These are phyloP conservation scores for Stegana nigrithorax DNA, from an alignment of 2,888 invertebrate species.

Conservation along the genomic window DNA sequence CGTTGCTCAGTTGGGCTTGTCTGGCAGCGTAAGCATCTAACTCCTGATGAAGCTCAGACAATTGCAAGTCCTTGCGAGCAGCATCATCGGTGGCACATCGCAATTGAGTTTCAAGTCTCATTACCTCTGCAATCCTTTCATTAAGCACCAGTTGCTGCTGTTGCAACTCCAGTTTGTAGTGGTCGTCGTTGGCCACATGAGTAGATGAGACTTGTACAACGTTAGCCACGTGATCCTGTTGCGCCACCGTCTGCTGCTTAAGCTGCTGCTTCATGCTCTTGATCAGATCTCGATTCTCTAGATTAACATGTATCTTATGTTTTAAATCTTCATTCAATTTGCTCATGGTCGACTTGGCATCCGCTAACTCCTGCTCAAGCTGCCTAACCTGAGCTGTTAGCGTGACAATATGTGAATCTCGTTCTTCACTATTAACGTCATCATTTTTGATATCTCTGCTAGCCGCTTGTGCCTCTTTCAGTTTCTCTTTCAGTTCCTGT, in stretches of 20 bases:
- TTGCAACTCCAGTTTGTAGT: too few relatives aligned
- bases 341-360: conserved; percentile 15
- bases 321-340: conserved; percentile 26
- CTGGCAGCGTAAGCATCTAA: conserved; percentile 68
- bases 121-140: conserved; percentile 8
- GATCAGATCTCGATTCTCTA: conserved; percentile 29
- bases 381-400: conserved; percentile 23
- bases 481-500: conserved; percentile 74
- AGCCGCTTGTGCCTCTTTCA: conserved; percentile 41
- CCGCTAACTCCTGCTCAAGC: background rate
- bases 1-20: too few relatives aligned
- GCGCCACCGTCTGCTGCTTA: conserved; percentile 24
- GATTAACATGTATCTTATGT: conserved; percentile 31
- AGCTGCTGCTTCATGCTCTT: conserved; percentile 30
- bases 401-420: conserved; percentile 17
- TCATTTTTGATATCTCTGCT: conserved; percentile 37
- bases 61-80: background rate
- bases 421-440: conserved; percentile 19
- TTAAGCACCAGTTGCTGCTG: conserved; percentile 19
- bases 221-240: conserved; percentile 26
- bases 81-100: background rate
- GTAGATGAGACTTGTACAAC: conserved; percentile 13
- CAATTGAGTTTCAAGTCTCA: conserved; percentile 10
- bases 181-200: too few relatives aligned
- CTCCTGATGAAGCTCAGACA: conserved; percentile 28